Conservation (phyloP, 2,797 vertebrate genomes). For the Coluber constrictor region DNA sequence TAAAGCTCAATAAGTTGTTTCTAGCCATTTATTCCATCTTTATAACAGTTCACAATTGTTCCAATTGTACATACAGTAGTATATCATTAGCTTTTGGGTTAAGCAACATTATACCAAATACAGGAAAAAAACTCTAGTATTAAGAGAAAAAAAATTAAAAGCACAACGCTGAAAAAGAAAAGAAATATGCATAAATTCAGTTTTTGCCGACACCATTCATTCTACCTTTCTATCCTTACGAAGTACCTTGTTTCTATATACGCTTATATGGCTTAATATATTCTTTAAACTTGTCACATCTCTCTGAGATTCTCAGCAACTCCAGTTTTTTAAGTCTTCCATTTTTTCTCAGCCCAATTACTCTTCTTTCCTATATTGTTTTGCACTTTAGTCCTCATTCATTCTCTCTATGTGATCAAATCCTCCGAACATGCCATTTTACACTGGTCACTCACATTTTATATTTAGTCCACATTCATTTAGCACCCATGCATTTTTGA, state of each 20-base stretch:
- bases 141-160: neutral
- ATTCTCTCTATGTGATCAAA: neutral
- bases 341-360: neutral
- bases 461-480: neutral
- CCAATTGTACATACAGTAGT: neutral
- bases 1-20: constrained; percentile 18
- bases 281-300: neutral
- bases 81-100: neutral
- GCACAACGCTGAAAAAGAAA: neutral
- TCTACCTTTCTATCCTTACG: neutral
- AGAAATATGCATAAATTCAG: neutral
- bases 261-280: neutral
- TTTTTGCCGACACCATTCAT: neutral
- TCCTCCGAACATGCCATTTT: neutral
- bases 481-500: neutral
- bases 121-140: neutral
- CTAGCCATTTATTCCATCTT: neutral
- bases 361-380: neutral
- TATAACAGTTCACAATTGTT: neutral
- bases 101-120: neutral
- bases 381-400: neutral
- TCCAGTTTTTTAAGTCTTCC: neutral
- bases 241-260: neutral
- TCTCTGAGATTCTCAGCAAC: no score
- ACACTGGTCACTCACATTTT: neutral